These are phyloP conservation scores for Catagonus wagneri DNA, from an alignment of 2,113 vertebrate species.

Conservation along the genomic window DNA sequence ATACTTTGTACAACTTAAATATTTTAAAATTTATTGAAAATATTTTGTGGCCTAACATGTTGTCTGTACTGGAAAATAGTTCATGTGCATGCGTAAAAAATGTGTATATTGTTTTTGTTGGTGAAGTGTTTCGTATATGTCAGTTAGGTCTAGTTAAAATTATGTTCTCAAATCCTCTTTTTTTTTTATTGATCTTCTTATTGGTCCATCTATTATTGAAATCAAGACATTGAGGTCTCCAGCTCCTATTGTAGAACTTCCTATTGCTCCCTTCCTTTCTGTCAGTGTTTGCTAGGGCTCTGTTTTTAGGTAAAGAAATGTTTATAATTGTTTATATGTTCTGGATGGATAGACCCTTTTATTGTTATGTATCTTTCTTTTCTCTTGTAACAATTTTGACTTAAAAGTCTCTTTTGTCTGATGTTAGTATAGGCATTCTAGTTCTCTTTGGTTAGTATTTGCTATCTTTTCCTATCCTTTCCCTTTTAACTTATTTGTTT, in stretches of 20 bases:
- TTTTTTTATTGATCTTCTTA: neutral
- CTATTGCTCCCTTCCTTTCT: neutral
- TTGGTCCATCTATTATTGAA: neutral
- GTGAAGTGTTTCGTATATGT: neutral
- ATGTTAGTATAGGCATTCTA: neutral
- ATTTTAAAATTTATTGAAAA: neutral
- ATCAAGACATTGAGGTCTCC: neutral
- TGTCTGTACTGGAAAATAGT: neutral
- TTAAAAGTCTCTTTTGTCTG: neutral
- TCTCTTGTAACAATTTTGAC: neutral
- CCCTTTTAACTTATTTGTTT: neutral
- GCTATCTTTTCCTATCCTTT: neutral
- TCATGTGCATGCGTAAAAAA: neutral
- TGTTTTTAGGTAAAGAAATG: neutral
- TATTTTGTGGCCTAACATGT: neutral
- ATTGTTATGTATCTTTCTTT: neutral
- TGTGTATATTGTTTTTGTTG: neutral
- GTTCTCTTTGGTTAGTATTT: neutral
- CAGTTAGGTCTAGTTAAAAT: neutral
- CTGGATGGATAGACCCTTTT: neutral
- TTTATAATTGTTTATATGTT: neutral
- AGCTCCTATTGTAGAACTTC: neutral
- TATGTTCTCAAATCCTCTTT: neutral
- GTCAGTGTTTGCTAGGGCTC: neutral
- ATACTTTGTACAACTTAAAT: neutral